Evolutionary conservation across 1,140 invertebrate species (phyloP).

Genomic region (Drosophila sp.): DNA sequence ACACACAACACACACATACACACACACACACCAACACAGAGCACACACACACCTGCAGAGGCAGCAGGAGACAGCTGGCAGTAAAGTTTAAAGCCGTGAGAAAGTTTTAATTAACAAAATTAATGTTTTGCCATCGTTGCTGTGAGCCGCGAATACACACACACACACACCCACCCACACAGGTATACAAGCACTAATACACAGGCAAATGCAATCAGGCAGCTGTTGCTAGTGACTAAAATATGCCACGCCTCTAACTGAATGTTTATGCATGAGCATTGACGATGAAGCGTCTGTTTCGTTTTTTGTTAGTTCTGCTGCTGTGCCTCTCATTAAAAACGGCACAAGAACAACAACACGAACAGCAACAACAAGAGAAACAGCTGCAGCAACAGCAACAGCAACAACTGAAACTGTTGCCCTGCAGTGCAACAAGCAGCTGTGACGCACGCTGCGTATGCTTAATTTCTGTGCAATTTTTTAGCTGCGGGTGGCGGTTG

Average conservation of each 20-base stretch:
- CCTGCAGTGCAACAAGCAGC: slow-evolving; percentile 23
- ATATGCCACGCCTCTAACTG: slow-evolving; percentile 1
- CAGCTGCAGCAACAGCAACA: slow-evolving; percentile 28
- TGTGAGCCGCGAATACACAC: slow-evolving; percentile 7
- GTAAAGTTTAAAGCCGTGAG: slow-evolving; percentile 72
- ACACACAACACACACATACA: slow-evolving; percentile 8
- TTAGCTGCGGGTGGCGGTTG: slow-evolving; percentile 33
- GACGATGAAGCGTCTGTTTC: slow-evolving; percentile 45
- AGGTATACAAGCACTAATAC: background rate
- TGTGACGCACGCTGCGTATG: slow-evolving; percentile 65
- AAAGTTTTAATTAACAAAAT: slow-evolving; percentile 83
- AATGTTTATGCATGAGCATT: slow-evolving; percentile 74
- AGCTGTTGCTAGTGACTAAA: slow-evolving; percentile 13
- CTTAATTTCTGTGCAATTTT: slow-evolving; percentile 68
- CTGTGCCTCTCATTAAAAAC: slow-evolving; percentile 72
- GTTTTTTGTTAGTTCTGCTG: slow-evolving; percentile 11
- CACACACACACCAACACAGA: slow-evolving; percentile 11
- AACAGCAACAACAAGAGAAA: slow-evolving; percentile 36
- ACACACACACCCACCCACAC: background rate
- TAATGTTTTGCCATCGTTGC: slow-evolving; percentile 71
- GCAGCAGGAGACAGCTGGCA: slow-evolving; percentile 35
- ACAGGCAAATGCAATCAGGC: slow-evolving; percentile 25
- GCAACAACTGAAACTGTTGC: slow-evolving; percentile 22
- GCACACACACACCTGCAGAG: too few species aligned
- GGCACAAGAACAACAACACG: slow-evolving; percentile 10